A percentile compares a stretch with the other conserved stretches of the same genome.
These are phyloP conservation scores for Augiades crinisus DNA, from an alignment of 2,888 invertebrate species.

Conservation along the genomic window DNA sequence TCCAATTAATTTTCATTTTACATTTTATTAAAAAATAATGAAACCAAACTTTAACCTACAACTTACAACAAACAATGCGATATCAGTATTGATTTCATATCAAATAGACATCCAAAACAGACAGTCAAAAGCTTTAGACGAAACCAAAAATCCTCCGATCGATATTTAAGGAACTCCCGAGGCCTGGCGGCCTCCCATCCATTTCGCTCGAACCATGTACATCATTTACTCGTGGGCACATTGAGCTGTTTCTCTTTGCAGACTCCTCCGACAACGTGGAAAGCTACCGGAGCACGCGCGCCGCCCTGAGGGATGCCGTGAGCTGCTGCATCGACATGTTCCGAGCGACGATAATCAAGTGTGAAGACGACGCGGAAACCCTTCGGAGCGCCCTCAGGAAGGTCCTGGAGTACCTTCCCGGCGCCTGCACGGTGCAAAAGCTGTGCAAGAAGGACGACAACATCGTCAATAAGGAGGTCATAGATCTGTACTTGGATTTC, in stretches of 20 bases:
- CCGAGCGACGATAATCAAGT: conserved; percentile 45
- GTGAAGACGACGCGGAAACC: conserved; percentile 47
- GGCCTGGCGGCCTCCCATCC: neutral
- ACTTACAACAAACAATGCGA: no score
- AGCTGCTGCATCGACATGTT: conserved; percentile 52
- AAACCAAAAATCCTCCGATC: neutral
- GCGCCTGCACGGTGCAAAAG: conserved; percentile 85
- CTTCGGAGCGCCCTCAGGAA: conserved; percentile 39
- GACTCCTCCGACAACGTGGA: conserved; percentile 32
- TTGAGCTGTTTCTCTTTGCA: conserved; percentile 71
- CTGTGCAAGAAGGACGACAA: conserved; percentile 75
- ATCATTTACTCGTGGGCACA: conserved; percentile 70
- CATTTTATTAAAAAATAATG: neutral
- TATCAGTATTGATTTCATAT: no score
- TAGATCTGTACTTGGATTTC: conserved; percentile 72
- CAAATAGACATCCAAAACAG: no score
- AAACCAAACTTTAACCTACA: no score
- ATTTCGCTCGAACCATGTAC: conserved; percentile 21
- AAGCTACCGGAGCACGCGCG: neutral
- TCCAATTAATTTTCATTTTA: no score
- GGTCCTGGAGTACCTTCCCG: conserved; percentile 63
- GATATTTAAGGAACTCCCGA: conserved; percentile 6
- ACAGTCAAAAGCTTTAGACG: no score
- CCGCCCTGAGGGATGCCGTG: conserved; percentile 41
- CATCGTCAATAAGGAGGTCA: conserved; percentile 48